Conservation (phyloP, 2,797 vertebrate species). For the Schizopygopsis pylzovi region DNA sequence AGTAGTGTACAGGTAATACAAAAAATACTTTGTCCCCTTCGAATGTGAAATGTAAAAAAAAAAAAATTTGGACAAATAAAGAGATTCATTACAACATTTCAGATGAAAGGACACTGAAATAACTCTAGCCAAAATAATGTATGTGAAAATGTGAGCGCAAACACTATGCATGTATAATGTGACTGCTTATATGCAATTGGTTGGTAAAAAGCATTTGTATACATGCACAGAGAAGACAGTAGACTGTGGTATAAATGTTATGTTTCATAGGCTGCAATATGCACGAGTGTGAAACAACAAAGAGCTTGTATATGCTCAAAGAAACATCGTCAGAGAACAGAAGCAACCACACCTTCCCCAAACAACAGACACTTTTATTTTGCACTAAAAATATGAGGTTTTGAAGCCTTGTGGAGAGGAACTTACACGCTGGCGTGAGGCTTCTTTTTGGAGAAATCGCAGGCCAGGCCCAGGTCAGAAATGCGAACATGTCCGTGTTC, state of each 20-base stretch:
- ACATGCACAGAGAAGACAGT: neutral
- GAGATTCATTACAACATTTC: neutral
- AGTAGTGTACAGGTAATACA: neutral
- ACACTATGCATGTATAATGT: neutral
- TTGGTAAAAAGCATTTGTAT: neutral
- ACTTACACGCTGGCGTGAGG: constrained; percentile 96
- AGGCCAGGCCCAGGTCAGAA: constrained; percentile 96
- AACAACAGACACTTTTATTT: neutral
- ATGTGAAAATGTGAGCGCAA: neutral
- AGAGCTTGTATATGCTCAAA: neutral
- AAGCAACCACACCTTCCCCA: neutral
- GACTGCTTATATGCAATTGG: no score
- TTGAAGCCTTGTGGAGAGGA: neutral
- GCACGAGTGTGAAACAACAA: neutral
- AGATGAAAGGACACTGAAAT: neutral
- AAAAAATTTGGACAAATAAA: neutral
- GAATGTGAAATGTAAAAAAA: neutral
- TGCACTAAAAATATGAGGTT: constrained; percentile 4
- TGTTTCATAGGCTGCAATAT: neutral
- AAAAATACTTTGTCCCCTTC: neutral
- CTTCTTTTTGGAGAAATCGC: constrained; percentile 98
- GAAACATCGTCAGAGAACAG: neutral
- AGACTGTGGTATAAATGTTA: neutral
- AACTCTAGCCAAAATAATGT: neutral
- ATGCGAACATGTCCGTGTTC: constrained; percentile 95